Percentiles rank a stretch among this genome's conserved stretches.
Conservation (phyloP, 2,113 vertebrate genomes). For the Ornithorhynchus anatinus region DNA sequence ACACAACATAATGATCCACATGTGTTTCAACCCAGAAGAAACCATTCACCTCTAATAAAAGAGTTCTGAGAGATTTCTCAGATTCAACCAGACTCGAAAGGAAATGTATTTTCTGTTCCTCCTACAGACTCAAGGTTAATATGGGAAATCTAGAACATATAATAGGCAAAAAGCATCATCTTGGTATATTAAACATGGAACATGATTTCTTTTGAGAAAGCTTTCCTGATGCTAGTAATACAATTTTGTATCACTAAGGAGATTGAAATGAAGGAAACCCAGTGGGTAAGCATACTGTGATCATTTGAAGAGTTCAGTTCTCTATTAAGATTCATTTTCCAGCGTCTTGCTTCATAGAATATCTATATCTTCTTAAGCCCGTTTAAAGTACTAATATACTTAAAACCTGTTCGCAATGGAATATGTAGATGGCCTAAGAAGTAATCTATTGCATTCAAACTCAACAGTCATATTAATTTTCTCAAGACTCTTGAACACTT, state of each 20-base stretch:
- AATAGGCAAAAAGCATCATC: too few species aligned
- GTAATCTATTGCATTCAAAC: slow-evolving; percentile 71
- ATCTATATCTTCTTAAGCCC: slow-evolving; percentile 58
- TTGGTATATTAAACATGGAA: background rate
- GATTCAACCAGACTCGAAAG: too few species aligned
- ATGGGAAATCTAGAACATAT: too few species aligned
- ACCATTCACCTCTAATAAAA: too few species aligned
- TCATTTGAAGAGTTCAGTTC: slow-evolving; percentile 38
- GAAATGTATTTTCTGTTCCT: too few species aligned
- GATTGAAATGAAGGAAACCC: slow-evolving; percentile 12
- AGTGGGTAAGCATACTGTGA: slow-evolving; percentile 29
- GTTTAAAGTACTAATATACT: slow-evolving; percentile 72
- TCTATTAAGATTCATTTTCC: slow-evolving; percentile 48
- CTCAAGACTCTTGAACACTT: slow-evolving; percentile 74
- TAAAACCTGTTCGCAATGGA: slow-evolving; percentile 73
- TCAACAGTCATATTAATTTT: slow-evolving; percentile 75
- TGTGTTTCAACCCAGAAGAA: too few species aligned
- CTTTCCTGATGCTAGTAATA: slow-evolving; percentile 1
- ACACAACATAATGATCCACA: too few species aligned
- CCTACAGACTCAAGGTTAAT: too few species aligned
- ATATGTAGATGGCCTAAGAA: slow-evolving; percentile 70
- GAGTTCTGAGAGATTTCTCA: too few species aligned
- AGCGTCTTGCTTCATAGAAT: slow-evolving; percentile 55
- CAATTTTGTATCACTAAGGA: slow-evolving; percentile 15
- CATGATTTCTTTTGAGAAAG: background rate